Evolutionary conservation across 2,797 vertebrate species (phyloP), one percentile per base, ranked within the genome.

Genomic region (Malurus leucopterus): DNA sequence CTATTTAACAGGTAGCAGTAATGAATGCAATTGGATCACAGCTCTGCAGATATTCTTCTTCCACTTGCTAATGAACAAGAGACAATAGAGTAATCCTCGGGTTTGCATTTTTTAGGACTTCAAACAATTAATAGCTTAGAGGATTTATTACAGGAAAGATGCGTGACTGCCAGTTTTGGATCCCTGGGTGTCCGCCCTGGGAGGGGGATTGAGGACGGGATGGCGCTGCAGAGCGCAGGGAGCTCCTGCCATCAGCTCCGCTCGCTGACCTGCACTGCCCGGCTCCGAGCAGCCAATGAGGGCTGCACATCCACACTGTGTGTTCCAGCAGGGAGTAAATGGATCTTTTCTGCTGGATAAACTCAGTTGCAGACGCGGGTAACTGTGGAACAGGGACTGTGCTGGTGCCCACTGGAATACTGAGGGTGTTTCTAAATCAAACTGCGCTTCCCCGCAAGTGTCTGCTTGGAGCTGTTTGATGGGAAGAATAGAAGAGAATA

Each of bases 1-100:
- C 13, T 84, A 44, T 82, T 91, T 90, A 86, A 76, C 59, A 79
- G 74, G 75, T 90, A 91, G 70, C 64, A 72, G 80, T 84, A 92
- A 87, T 10, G 46, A 82, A 69, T 75, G 47, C 67, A 89, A 40
- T 62, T 29, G 38, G 57, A 86, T 82, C 36, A 67, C 44, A 57
- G 72, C 34, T 77, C 50, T 70, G 46, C 55, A 89, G 65, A 92
- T 90, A 51, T 9, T 74, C 41, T 84, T 90, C 44, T 79, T 51
- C 36, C 20, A 43, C 53, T 74, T 84, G 54, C 74, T 90, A 84
- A 84, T 15, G 53, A 81, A 29, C 43, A 44, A 32, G 23, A 84
- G 24, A 81, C 64, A 88, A 54, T 4, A 43, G 21, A 67, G 51
- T 54, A 92, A 92, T 86, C 59, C 55, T 51, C 40, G 29, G 18